Percentiles rank a stretch among this genome's conserved stretches.
phyloP scores from a whole-genome alignment of 2,113 vertebrate genomes.

The Lanius ludovicianus region DNA sequence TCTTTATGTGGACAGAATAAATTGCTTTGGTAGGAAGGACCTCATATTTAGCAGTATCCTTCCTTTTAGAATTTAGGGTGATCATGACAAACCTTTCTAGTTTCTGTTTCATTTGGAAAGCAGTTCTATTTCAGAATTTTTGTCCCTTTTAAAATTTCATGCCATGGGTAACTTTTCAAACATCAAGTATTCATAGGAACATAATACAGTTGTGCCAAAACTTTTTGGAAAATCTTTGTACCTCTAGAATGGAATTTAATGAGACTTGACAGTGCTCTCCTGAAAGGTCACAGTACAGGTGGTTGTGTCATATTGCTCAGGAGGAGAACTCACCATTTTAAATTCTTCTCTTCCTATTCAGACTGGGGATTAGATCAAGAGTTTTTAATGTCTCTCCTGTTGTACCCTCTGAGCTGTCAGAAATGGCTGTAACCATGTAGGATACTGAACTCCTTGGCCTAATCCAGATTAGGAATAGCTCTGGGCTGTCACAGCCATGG shows the following conservation, averaged over 20 bases:
- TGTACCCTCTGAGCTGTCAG: background rate
- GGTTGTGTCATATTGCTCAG: background rate
- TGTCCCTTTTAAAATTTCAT: background rate
- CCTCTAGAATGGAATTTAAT: background rate
- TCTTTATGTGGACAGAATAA: background rate
- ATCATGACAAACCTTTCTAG: background rate
- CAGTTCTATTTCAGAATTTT: background rate
- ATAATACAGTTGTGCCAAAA: background rate
- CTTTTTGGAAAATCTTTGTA: background rate
- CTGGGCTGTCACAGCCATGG: background rate
- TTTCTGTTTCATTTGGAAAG: background rate
- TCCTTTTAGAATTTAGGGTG: background rate
- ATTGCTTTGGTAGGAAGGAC: background rate
- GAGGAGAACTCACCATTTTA: background rate
- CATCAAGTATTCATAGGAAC: background rate
- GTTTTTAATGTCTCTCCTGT: background rate
- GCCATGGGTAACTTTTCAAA: background rate
- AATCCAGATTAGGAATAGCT: background rate
- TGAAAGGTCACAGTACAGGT: background rate
- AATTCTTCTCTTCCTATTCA: background rate
- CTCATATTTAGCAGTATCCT: background rate
- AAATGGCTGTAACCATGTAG: background rate
- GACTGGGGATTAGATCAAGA: background rate
- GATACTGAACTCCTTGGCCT: background rate
- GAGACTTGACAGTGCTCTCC: background rate